Percentiles rank a stretch among this genome's conserved stretches.
phyloP scores from a whole-genome alignment of 2,888 invertebrate species.

The Dione vanillae region DNA sequence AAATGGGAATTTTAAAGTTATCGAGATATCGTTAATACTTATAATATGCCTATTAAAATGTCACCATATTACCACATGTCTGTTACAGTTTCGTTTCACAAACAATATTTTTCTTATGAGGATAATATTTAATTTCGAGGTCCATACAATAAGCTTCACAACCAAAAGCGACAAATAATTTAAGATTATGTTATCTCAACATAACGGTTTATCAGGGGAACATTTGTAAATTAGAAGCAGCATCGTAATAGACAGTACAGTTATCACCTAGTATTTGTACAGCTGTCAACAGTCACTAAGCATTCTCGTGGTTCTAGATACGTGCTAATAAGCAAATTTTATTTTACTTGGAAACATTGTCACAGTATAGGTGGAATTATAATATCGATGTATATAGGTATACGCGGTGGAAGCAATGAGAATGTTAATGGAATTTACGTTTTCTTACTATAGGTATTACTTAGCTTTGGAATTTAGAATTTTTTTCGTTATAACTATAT shows the following conservation, averaged over 20 bases:
- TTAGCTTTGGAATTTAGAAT: too few species aligned
- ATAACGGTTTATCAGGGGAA: conserved; percentile 34
- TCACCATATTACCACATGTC: too few species aligned
- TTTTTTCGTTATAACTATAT: too few species aligned
- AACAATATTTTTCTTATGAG: too few species aligned
- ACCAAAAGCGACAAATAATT: background rate
- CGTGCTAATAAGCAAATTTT: background rate
- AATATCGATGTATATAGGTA: background rate
- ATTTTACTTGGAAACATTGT: background rate
- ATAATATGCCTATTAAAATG: too few species aligned
- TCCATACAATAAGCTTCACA: background rate
- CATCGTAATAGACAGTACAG: conserved; percentile 43
- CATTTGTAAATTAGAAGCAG: conserved; percentile 41
- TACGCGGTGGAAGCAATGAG: background rate
- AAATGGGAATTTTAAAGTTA: too few species aligned
- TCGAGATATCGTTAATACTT: too few species aligned
- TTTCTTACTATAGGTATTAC: too few species aligned
- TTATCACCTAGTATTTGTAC: conserved; percentile 32
- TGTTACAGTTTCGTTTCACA: too few species aligned
- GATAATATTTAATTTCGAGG: too few species aligned
- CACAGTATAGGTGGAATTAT: too few species aligned
- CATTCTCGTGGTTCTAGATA: conserved; percentile 8
- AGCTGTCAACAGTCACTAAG: conserved; percentile 27
- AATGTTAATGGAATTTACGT: too few species aligned
- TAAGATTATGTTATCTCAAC: conserved; percentile 4